Evolutionary conservation across 37 sponge, comb jelly and placozoan species (phyloP).

Genomic region (Ianthella basta): DNA sequence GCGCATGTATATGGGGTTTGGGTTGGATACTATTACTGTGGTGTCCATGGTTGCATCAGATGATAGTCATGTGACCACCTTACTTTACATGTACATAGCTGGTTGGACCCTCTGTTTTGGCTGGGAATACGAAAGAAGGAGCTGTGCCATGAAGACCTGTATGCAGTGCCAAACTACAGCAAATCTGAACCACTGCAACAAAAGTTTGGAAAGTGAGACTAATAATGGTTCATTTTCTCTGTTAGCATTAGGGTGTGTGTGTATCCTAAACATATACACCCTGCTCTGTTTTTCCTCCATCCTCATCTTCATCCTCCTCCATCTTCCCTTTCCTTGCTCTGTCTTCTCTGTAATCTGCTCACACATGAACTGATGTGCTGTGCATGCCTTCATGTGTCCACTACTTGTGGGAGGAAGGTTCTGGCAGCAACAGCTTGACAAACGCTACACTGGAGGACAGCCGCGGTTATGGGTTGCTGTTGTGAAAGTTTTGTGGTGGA

Average conservation of each 20-base stretch:
- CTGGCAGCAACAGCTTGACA: conserved; percentile 52
- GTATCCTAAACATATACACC: no score
- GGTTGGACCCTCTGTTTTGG: conserved; percentile 72
- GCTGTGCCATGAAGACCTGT: conserved; percentile 56
- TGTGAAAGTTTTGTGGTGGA: conserved; percentile 49
- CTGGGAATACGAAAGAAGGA: conserved; percentile 36
- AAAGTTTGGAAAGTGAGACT: neutral
- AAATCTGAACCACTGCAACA: neutral
- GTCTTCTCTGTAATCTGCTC: neutral
- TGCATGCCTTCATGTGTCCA: neutral
- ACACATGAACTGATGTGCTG: neutral
- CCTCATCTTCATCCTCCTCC: no score
- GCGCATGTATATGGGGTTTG: no score
- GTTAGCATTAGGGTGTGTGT: no score
- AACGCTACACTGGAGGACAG: conserved; percentile 31
- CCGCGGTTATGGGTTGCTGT: conserved; percentile 53
- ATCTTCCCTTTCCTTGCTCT: no score
- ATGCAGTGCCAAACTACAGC: conserved; percentile 52
- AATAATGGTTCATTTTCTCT: neutral
- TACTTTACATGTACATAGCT: conserved; percentile 33
- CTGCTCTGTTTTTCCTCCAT: no score
- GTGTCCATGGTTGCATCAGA: no score
- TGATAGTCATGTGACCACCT: no score
- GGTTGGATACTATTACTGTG: no score
- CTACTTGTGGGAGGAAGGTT: conserved; percentile 20